phyloP scores from a whole-genome alignment of 2,113 vertebrate genomes.

The Poeciliopsis turrubarensis region DNA sequence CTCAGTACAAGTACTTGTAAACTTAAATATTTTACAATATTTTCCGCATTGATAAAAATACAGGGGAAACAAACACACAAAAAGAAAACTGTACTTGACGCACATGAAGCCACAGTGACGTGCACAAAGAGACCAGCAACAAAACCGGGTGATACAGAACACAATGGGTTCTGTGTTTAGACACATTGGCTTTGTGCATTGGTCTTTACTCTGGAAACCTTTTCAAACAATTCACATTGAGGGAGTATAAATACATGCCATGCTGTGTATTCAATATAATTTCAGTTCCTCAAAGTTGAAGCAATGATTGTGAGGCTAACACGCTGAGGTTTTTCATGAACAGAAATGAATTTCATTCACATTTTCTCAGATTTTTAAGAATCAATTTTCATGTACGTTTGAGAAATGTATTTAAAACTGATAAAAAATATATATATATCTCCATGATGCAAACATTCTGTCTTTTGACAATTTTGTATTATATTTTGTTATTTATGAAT shows the following conservation, averaged over 20 bases:
- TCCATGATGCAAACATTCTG: not conserved
- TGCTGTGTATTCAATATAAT: not conserved
- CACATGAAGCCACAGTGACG: not conserved
- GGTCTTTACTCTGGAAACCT: not conserved
- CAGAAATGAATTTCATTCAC: not conserved
- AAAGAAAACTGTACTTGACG: not conserved
- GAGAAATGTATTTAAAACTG: no score
- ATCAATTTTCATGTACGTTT: not conserved
- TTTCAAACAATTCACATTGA: not conserved
- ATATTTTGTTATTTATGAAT: not conserved
- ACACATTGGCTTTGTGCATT: not conserved
- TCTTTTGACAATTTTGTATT: not conserved
- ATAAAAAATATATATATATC: no score
- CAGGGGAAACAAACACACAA: not conserved
- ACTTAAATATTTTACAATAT: not conserved
- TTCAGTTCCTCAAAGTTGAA: slow-evolving; percentile 15
- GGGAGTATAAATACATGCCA: not conserved
- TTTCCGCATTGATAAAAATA: not conserved
- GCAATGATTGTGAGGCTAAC: not conserved
- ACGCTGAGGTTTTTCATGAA: not conserved
- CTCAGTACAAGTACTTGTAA: not conserved
- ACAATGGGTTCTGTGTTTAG: slow-evolving; percentile 11
- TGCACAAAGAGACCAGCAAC: not conserved
- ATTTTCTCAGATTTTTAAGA: not conserved
- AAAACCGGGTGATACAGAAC: not conserved